Percentiles rank a stretch among this genome's conserved stretches.
Evolutionary conservation across 2,113 vertebrate genomes (phyloP).

Genomic region (Cepphus grylle): DNA sequence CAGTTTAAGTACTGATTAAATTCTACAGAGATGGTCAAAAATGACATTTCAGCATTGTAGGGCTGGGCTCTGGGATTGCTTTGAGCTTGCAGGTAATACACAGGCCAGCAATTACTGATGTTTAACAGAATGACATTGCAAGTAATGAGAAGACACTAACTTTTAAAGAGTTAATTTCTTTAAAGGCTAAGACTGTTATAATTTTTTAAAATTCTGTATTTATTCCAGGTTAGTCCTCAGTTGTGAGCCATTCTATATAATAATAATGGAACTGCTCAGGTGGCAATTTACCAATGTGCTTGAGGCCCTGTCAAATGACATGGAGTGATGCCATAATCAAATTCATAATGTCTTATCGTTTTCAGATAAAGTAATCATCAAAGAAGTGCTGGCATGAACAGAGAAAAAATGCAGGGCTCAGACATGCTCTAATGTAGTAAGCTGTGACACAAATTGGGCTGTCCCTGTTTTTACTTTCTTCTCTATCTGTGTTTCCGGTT

Average conservation of each 20-base stretch:
- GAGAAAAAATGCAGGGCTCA: constrained; percentile 48
- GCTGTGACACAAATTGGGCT: constrained; percentile 44
- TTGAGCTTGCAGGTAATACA: constrained; percentile 39
- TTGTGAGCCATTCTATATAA: neutral
- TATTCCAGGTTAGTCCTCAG: constrained; percentile 20
- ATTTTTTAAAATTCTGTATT: neutral
- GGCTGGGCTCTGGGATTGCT: constrained; percentile 26
- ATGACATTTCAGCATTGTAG: constrained; percentile 1
- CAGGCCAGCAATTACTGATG: constrained; percentile 31
- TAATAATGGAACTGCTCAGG: constrained; percentile 14
- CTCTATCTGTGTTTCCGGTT: neutral
- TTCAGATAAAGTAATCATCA: constrained; percentile 35
- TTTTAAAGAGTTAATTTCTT: constrained; percentile 50
- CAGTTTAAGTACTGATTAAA: neutral
- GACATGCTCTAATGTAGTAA: constrained; percentile 49
- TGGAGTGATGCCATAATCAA: constrained; percentile 37
- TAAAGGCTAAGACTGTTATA: neutral
- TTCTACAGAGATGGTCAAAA: constrained; percentile 25
- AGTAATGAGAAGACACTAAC: neutral
- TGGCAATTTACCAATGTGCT: constrained; percentile 12
- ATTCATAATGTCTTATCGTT: constrained; percentile 35
- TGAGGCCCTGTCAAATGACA: constrained; percentile 24
- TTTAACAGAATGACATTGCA: neutral
- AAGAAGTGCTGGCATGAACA: constrained; percentile 47
- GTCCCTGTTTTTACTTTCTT: constrained; percentile 42